These are phyloP conservation scores for Clostera curtula DNA, from an alignment of 2,888 invertebrate species.

Conservation along the genomic window DNA sequence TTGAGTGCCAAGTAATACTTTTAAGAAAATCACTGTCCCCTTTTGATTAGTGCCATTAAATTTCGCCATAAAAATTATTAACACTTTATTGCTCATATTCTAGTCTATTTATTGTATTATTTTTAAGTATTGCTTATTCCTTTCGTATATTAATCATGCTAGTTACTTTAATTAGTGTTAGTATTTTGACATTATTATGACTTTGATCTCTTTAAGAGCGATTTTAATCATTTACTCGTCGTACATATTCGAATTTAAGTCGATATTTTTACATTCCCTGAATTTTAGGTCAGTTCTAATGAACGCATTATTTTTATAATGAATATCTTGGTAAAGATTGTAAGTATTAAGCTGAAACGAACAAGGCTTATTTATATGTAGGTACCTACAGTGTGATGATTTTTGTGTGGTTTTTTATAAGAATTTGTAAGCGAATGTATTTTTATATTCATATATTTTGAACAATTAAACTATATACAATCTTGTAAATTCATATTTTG, in stretches of 20 bases:
- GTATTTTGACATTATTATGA: constrained; percentile 16
- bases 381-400: constrained; percentile 37
- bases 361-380: constrained; percentile 28
- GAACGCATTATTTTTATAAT: constrained; percentile 9
- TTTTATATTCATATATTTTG: constrained; percentile 42
- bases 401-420: constrained; percentile 31
- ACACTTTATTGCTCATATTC: constrained; percentile 71
- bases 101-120: constrained; percentile 59
- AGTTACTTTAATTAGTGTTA: constrained; percentile 16
- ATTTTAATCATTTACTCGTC: constrained; percentile 22
- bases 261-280: constrained; percentile 28
- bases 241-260: too few species aligned
- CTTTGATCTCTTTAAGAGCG: constrained; percentile 40
- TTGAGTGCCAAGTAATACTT: constrained; percentile 46
- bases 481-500: constrained; percentile 6
- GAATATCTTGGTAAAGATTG: too few species aligned
- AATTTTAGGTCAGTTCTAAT: constrained; percentile 16
- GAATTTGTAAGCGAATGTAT: constrained; percentile 37
- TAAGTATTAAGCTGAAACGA: too few species aligned
- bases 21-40: constrained; percentile 17
- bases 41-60: constrained; percentile 50
- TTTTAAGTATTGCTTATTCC: constrained; percentile 18
- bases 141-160: constrained; percentile 15
- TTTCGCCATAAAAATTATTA: constrained; percentile 54
- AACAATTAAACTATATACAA: constrained; percentile 31